phyloP scores from a whole-genome alignment of 2,113 vertebrate species.

The Amphiprion ocellaris region DNA sequence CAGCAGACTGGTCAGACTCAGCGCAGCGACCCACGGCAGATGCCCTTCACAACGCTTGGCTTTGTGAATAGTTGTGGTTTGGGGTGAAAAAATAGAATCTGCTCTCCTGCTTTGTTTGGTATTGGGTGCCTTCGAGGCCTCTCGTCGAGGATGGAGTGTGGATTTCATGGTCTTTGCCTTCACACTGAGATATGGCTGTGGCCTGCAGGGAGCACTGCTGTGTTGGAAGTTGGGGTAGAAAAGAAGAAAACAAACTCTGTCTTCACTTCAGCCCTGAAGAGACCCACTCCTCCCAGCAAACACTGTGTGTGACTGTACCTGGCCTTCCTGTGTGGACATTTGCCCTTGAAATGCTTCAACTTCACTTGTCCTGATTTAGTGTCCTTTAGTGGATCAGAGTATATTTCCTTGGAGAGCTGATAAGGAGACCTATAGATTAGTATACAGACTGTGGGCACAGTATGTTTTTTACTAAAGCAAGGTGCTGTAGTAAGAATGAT shows the following conservation, averaged over 20 bases:
- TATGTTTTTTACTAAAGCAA: not conserved
- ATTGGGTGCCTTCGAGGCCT: constrained; percentile 1
- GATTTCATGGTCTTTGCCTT: constrained; percentile 22
- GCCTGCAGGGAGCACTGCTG: constrained; percentile 76
- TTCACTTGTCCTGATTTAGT: constrained; percentile 23
- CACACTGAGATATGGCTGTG: constrained; percentile 29
- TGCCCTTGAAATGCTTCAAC: not conserved
- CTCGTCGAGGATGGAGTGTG: not conserved
- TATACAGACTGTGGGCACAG: not conserved
- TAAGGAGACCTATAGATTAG: not conserved
- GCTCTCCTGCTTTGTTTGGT: constrained; percentile 16
- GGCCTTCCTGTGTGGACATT: constrained; percentile 5
- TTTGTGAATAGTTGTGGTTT: not conserved
- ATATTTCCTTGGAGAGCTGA: not conserved
- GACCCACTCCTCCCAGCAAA: not conserved
- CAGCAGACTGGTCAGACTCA: not conserved
- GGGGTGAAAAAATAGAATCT: not conserved
- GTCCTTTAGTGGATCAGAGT: constrained; percentile 14
- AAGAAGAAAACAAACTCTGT: constrained; percentile 35
- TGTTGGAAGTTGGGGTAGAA: constrained; percentile 44
- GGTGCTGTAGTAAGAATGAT: too few species aligned
- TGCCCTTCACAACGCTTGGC: not conserved
- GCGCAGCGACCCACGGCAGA: not conserved
- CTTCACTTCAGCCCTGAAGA: constrained; percentile 34
- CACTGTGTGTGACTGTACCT: constrained; percentile 13